These are phyloP conservation scores for Leuciscus idus DNA, from an alignment of 2,113 vertebrate species.

Conservation along the genomic window DNA sequence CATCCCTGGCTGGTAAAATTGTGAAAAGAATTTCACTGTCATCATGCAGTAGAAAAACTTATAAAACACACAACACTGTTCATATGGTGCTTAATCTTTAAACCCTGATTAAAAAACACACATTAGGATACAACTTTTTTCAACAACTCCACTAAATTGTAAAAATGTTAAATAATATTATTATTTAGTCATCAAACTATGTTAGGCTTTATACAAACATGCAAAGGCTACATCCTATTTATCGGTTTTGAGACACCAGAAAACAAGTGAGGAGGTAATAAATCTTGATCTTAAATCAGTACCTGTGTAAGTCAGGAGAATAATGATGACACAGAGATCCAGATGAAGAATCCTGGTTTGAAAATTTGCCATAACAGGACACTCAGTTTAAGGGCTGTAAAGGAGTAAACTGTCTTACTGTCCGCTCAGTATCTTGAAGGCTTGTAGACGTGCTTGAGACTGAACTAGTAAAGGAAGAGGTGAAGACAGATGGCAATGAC, in stretches of 20 bases:
- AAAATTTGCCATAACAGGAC: neutral
- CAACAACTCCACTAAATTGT: neutral
- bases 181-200: neutral
- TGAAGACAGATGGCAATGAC: neutral
- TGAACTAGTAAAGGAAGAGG: neutral
- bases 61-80: neutral
- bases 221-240: neutral
- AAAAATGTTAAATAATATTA: neutral
- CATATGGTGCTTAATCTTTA: neutral
- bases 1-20: neutral
- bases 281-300: neutral
- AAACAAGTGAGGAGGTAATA: neutral
- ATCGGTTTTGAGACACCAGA: neutral
- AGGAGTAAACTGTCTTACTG: neutral
- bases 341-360: neutral
- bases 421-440: neutral
- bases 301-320: neutral
- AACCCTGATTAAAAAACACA: neutral
- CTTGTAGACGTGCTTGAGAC: neutral
- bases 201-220: neutral
- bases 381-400: neutral
- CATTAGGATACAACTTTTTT: neutral
- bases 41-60: neutral
- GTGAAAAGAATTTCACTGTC: neutral
- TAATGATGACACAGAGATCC: neutral